A percentile compares a stretch with the other conserved stretches of the same genome.
These are phyloP conservation scores for Montipora capitata DNA, from an alignment of 92 coral and sea anemone species.

Conservation along the genomic window DNA sequence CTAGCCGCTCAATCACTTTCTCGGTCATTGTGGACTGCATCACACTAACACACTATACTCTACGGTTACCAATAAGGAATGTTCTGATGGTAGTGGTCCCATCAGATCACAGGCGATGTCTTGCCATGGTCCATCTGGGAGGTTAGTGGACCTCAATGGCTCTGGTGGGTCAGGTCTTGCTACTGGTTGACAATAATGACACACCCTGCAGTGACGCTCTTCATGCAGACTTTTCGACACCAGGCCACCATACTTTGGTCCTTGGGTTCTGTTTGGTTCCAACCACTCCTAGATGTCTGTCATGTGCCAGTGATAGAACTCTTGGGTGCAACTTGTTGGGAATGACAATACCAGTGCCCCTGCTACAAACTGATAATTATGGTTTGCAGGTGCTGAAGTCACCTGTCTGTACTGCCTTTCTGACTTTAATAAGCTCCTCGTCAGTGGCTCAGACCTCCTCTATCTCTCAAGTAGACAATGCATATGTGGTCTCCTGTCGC, in stretches of 20 bases:
- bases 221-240: constrained; percentile 30
- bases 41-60: neutral
- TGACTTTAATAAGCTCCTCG: too few species aligned
- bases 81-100: constrained; percentile 28
- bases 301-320: too few species aligned
- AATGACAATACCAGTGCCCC: too few species aligned
- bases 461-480: too few species aligned
- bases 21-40: neutral
- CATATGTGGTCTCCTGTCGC: too few species aligned
- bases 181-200: constrained; percentile 31
- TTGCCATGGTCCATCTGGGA: constrained; percentile 37
- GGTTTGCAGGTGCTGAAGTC: too few species aligned
- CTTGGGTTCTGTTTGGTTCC: neutral
- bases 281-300: too few species aligned
- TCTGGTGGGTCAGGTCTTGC: constrained; percentile 34
- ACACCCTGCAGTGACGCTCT: neutral
- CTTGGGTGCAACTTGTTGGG: too few species aligned
- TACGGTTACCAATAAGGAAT: neutral
- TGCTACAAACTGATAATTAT: too few species aligned
- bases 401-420: too few species aligned
- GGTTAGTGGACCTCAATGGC: constrained; percentile 15
- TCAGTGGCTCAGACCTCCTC: too few species aligned
- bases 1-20: too few species aligned
- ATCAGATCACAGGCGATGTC: neutral
- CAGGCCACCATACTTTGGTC: constrained; percentile 36